Conservation (phyloP, 2,113 vertebrate genomes). For the Pseudopipra pipra region DNA sequence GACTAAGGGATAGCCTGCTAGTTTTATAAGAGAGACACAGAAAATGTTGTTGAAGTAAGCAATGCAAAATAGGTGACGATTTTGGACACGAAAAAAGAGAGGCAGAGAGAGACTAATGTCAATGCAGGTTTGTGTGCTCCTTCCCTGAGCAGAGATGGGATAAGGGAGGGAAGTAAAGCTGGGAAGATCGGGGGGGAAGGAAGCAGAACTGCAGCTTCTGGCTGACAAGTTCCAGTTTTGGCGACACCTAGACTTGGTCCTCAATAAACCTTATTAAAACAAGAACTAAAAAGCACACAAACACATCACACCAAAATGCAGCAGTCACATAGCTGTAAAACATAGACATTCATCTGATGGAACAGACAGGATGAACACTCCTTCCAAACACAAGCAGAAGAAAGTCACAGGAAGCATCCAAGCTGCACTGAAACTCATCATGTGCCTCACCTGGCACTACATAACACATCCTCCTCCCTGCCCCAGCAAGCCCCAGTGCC, state of each 20-base stretch:
- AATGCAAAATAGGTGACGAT: neutral
- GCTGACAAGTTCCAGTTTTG: neutral
- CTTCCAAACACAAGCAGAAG: neutral
- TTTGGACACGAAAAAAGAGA: neutral
- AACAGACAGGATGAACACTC: neutral
- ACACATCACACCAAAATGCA: neutral
- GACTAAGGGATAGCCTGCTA: neutral
- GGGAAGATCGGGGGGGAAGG: neutral
- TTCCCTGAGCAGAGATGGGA: neutral
- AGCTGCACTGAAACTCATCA: neutral
- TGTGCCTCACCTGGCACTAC: neutral
- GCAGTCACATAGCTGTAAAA: neutral
- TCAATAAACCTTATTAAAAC: neutral
- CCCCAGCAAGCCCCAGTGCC: accelerated
- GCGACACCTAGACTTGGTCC: neutral
- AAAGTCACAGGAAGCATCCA: neutral
- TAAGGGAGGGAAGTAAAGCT: neutral
- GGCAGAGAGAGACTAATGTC: neutral
- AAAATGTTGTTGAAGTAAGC: neutral
- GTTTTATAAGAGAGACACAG: neutral
- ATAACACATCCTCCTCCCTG: neutral
- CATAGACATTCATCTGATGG: neutral
- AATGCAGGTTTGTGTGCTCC: neutral
- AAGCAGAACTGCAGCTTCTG: neutral
- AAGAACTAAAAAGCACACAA: neutral